phyloP scores from a whole-genome alignment of 2,113 vertebrate species.

The Nibea albiflora region DNA sequence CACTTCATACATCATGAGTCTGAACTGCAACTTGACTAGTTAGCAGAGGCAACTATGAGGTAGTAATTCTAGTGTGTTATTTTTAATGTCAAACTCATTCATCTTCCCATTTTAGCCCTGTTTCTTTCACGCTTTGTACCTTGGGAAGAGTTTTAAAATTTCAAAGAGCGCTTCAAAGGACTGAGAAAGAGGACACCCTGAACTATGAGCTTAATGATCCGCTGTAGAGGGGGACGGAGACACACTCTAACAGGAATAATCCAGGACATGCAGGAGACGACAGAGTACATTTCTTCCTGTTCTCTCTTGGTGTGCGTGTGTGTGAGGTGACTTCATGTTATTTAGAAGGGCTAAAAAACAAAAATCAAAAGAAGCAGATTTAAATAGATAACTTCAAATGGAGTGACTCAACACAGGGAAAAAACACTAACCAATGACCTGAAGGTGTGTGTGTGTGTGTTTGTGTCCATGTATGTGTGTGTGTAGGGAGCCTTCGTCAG shows the following conservation, averaged over 20 bases:
- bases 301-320: neutral
- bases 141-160: slow-evolving; percentile 14
- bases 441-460: slow-evolving; percentile 25
- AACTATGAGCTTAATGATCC: slow-evolving; percentile 51
- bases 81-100: slow-evolving; percentile 32
- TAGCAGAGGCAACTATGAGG: no score
- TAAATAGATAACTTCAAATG: slow-evolving; percentile 20
- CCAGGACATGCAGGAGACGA: slow-evolving; percentile 26
- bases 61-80: slow-evolving; percentile 16
- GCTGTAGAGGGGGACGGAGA: slow-evolving; percentile 3
- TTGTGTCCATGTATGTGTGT: neutral
- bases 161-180: slow-evolving; percentile 24
- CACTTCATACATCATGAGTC: no score
- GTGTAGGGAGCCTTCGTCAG: slow-evolving; percentile 58
- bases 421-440: slow-evolving; percentile 42
- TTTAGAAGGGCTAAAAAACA: slow-evolving; percentile 12
- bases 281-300: slow-evolving; percentile 11
- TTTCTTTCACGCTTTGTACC: neutral
- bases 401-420: slow-evolving; percentile 30
- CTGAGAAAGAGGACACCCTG: slow-evolving; percentile 42
- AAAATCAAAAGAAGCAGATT: slow-evolving; percentile 21
- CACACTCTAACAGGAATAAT: slow-evolving; percentile 30
- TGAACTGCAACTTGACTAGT: no score
- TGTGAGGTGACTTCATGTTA: neutral
- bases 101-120: neutral